phyloP scores from a whole-genome alignment of 2,113 vertebrate genomes.

The Marmota flaviventris region DNA sequence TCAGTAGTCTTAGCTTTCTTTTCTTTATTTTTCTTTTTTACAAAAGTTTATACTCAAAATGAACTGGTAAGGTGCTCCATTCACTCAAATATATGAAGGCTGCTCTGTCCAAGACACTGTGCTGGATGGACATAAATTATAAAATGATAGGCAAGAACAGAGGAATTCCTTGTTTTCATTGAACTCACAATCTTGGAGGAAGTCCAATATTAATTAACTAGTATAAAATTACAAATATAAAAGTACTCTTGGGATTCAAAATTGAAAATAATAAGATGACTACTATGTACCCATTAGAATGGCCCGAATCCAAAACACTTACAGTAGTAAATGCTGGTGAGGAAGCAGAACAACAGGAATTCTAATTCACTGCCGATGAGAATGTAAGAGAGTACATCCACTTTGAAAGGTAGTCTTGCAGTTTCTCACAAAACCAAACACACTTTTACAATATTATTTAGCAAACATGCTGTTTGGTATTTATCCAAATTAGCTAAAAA shows the following conservation, averaged over 20 bases:
- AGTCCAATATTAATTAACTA: neutral
- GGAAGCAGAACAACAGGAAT: neutral
- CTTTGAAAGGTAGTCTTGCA: neutral
- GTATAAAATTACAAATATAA: neutral
- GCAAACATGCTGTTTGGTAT: neutral
- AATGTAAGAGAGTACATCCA: neutral
- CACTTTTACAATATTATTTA: neutral
- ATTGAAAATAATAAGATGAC: neutral
- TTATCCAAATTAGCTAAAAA: conserved; percentile 43
- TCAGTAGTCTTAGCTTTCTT: neutral
- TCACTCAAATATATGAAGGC: neutral
- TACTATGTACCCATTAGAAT: neutral
- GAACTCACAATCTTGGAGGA: neutral
- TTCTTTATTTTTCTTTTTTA: neutral
- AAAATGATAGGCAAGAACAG: neutral
- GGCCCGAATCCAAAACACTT: neutral
- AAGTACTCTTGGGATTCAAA: conserved; percentile 40
- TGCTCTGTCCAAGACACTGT: neutral
- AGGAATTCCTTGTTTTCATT: neutral
- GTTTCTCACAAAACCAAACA: conserved; percentile 22
- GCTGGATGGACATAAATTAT: neutral
- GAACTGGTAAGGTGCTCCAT: neutral
- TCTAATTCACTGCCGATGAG: neutral
- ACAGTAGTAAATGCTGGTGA: neutral
- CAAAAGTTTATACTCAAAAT: neutral